Evolutionary conservation across 1,140 invertebrate genomes (phyloP).

Genomic region (Trialeurodes vaporariorum): DNA sequence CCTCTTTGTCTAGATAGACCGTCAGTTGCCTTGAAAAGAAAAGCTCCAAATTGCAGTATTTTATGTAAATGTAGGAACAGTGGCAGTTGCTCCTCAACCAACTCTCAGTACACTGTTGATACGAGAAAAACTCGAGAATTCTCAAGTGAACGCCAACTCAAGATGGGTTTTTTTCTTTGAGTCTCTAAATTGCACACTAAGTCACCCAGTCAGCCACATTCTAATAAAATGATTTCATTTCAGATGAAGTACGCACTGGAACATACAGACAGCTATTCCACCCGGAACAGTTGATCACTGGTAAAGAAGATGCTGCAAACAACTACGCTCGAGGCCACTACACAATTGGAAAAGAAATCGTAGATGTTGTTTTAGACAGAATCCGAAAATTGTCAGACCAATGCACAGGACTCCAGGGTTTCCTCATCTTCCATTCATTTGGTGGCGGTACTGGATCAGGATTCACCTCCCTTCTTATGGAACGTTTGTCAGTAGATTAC

Average conservation of each 20-base stretch:
- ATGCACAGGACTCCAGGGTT: conserved; percentile 68
- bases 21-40: too few relatives aligned
- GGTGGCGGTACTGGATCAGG: conserved; percentile 80
- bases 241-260: conserved; percentile 46
- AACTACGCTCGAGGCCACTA: conserved; percentile 57
- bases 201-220: neutral
- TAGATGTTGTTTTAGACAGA: conserved; percentile 55
- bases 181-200: too few relatives aligned
- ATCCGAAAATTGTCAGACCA: conserved; percentile 64
- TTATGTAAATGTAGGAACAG: too few relatives aligned
- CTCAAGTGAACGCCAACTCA: too few relatives aligned
- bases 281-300: conserved; percentile 48
- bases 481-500: conserved; percentile 50
- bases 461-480: conserved; percentile 54
- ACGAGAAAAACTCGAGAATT: too few relatives aligned
- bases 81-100: too few relatives aligned
- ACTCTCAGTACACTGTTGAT: too few relatives aligned
- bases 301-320: conserved; percentile 54
- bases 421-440: conserved; percentile 77
- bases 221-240: conserved; percentile 15
- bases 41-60: too few relatives aligned
- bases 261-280: conserved; percentile 47
- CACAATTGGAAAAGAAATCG: conserved; percentile 63
- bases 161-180: too few relatives aligned
- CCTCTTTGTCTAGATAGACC: too few relatives aligned